Evolutionary conservation across 2,888 invertebrate species (phyloP), one percentile per base, ranked within the genome.

Genomic region (Dicyrtoma fusca): DNA sequence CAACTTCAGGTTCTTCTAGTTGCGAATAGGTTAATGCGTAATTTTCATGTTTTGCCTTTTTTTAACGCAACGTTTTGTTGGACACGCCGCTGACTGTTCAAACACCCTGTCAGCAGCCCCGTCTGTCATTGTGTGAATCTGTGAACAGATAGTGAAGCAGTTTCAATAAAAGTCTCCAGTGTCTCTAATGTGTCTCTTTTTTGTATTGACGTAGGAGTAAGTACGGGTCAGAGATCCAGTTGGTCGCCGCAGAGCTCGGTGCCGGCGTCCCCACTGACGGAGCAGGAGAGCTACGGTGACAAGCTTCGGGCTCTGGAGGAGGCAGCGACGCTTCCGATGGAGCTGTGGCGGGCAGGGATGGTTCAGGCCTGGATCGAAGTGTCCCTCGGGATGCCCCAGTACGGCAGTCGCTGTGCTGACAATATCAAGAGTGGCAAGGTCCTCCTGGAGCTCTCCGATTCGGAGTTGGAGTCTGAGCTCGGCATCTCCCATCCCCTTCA

Each of bases 341-440:
- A 93, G 74, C 86, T 93, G 82, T 97, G 96, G 96, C 88, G 94
- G 73, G 94, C 96, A 14, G 92, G 94, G 0, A 95, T 95, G 74
- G 95, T 97, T 69, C 88, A 95, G 51, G 95, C 96, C 1, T 97
- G 96, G 96, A 86, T 97, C 65, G 96, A 96, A 84, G 90, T 96
- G 42, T 93, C 94, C 0, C 87, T 97, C 6, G 95, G 94, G 68
- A 95, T 97, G 95, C 94, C 95, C 0, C 94, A 94, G 82, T 95
- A 95, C 81, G 94, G 94, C 1, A 89, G 91, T 23, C 88, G 92
- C 59, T 94, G 95, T 82, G 92, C 94, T 21, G 94, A 95, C 83
- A 96, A 96, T 84, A 92, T 97, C 76, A 95, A 96, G 84, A 95
- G 95, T 83, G 96, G 96, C 81, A 95, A 95, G 89, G 95, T 96